phyloP scores from a whole-genome alignment of 2,888 invertebrate genomes.

The Tanytarsus gracilentus region DNA sequence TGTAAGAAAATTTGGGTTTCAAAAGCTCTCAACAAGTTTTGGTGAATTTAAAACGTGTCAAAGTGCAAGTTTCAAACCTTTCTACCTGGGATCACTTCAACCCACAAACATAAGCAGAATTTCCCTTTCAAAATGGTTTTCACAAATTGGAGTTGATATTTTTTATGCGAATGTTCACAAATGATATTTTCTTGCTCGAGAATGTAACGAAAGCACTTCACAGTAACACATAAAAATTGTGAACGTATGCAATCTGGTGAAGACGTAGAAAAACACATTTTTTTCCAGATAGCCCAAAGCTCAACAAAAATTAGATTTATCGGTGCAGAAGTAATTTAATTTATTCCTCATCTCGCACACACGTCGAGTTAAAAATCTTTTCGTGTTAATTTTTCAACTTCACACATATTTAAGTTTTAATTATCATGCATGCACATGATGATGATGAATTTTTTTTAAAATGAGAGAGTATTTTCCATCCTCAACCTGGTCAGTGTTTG shows the following conservation, averaged over 20 bases:
- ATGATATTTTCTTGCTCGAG: neutral
- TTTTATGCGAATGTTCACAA: neutral
- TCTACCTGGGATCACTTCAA: neutral
- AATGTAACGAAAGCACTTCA: neutral
- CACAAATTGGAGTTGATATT: constrained; percentile 7
- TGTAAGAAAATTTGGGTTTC: too few relatives aligned
- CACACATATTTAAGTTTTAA: too few relatives aligned
- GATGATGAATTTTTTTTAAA: neutral
- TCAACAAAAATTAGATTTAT: constrained; percentile 9
- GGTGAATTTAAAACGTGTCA: neutral
- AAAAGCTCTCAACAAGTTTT: neutral
- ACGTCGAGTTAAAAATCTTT: neutral
- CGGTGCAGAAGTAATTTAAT: constrained; percentile 7
- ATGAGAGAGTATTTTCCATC: neutral
- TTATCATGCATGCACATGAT: too few relatives aligned
- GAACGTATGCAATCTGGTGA: neutral
- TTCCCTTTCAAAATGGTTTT: constrained; percentile 5
- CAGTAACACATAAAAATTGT: neutral
- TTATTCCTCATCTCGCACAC: neutral
- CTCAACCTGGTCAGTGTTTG: neutral
- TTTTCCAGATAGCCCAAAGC: neutral
- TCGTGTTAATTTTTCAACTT: neutral
- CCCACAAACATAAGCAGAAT: too few relatives aligned
- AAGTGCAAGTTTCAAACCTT: neutral
- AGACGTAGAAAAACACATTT: neutral